A percentile compares a stretch with the other conserved stretches of the same genome.
Evolutionary conservation across 2,888 invertebrate genomes (phyloP).

Genomic region (Schizotus pectinicornis): DNA sequence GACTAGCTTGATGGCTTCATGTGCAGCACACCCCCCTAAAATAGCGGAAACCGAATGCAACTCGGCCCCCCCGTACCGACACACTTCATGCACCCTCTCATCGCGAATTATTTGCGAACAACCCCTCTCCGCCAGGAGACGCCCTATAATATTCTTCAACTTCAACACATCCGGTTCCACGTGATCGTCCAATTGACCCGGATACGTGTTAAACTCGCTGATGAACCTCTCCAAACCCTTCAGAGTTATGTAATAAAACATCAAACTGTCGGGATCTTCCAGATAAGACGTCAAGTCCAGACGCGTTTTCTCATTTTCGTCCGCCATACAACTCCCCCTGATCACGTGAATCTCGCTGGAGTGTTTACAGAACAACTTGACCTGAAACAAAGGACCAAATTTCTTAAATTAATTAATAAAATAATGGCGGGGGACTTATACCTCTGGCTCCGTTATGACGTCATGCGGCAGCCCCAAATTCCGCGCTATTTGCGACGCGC

Average conservation of each 20-base stretch:
- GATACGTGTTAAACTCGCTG: constrained; percentile 86
- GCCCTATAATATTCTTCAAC: constrained; percentile 72
- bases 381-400: constrained; percentile 55
- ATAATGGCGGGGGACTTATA: constrained; percentile 25
- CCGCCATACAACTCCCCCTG: constrained; percentile 78
- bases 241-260: constrained; percentile 88
- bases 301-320: constrained; percentile 72
- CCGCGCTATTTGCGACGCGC: constrained; percentile 80
- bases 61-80: constrained; percentile 93
- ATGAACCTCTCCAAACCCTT: constrained; percentile 91
- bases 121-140: constrained; percentile 86
- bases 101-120: constrained; percentile 78
- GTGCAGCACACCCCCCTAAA: constrained; percentile 88
- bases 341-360: constrained; percentile 80
- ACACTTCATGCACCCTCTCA: constrained; percentile 94
- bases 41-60: constrained; percentile 92
- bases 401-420: not conserved
- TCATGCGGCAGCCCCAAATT: constrained; percentile 78
- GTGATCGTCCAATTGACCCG: constrained; percentile 84
- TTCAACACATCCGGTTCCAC: constrained; percentile 90
- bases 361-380: constrained; percentile 89
- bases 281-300: constrained; percentile 55
- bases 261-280: constrained; percentile 85
- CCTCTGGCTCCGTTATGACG: constrained; percentile 75
- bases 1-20: constrained; percentile 94